phyloP scores from a whole-genome alignment of 2,888 invertebrate species.

The Tigriopus californicus region DNA sequence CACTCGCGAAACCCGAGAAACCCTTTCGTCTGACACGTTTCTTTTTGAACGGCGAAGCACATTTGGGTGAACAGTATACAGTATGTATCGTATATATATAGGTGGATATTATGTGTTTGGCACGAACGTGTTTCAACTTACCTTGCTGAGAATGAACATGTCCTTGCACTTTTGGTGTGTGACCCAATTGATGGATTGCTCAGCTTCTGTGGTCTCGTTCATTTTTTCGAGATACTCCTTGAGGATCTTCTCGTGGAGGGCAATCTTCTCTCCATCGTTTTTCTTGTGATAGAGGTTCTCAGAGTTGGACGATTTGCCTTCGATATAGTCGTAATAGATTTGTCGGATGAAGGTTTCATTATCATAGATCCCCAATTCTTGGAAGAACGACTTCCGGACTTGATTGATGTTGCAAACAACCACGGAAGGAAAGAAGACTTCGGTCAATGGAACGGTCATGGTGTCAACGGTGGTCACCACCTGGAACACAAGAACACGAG shows the following conservation, averaged over 20 bases:
- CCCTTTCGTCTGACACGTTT: too few relatives aligned
- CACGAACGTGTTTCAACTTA: not conserved
- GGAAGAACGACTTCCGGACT: constrained; percentile 12
- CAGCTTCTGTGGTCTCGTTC: constrained; percentile 10
- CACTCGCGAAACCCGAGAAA: too few relatives aligned
- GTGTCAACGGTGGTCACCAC: constrained; percentile 16
- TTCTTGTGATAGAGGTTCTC: not conserved
- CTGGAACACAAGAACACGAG: not conserved
- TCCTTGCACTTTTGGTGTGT: constrained; percentile 16
- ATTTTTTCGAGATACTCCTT: constrained; percentile 12
- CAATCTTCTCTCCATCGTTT: constrained; percentile 4
- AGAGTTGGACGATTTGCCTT: constrained; percentile 5
- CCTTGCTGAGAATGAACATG: constrained; percentile 13
- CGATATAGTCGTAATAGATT: constrained; percentile 15
- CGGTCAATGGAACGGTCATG: constrained; percentile 14
- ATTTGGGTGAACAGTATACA: too few relatives aligned
- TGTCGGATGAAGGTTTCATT: constrained; percentile 16
- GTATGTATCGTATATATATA: too few relatives aligned
- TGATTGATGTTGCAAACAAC: constrained; percentile 16
- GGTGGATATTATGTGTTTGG: too few relatives aligned
- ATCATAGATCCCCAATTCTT: constrained; percentile 15
- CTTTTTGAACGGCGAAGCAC: too few relatives aligned
- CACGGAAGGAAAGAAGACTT: constrained; percentile 16
- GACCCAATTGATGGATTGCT: constrained; percentile 12
- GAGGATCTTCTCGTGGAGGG: constrained; percentile 13